Conservation (phyloP, 2,888 invertebrate species). For the Lumbricus terrestris region DNA sequence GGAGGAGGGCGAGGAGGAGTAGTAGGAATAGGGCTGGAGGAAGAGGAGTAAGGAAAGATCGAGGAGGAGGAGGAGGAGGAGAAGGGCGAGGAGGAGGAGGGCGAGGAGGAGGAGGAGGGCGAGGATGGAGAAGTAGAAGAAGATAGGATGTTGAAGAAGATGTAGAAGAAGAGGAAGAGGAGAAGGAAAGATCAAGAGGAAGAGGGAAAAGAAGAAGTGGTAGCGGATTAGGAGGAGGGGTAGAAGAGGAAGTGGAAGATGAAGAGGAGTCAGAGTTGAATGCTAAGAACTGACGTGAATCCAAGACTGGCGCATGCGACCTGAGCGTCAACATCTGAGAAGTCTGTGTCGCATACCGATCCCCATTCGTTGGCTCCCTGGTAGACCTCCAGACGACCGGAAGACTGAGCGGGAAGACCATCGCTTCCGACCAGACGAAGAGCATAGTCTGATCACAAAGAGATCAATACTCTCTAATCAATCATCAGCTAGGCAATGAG, state of each 20-base stretch:
- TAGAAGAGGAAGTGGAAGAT: not conserved
- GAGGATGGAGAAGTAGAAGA: too few species aligned
- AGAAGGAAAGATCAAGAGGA: not conserved
- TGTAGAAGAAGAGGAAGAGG: not conserved
- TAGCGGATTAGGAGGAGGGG: not conserved
- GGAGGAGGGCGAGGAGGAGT: not conserved
- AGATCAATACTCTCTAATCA: too few species aligned
- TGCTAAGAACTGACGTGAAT: not conserved
- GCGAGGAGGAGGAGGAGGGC: not conserved
- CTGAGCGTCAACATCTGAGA: not conserved
- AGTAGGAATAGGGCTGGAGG: not conserved
- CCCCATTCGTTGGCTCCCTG: not conserved
- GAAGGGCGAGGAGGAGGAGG: not conserved
- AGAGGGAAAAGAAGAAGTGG: not conserved
- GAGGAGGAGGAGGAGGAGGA: not conserved
- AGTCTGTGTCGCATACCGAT: conserved; percentile 15
- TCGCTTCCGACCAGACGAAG: not conserved
- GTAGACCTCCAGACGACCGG: conserved; percentile 14
- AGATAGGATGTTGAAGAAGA: too few species aligned
- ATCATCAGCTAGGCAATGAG: too few species aligned
- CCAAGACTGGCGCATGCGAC: conserved; percentile 16
- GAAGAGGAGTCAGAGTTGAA: not conserved
- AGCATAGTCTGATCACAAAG: not conserved
- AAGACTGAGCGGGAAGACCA: not conserved
- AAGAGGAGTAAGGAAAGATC: not conserved